Conservation (phyloP, 2,797 vertebrate species). For the Steatocranus sp. region DNA sequence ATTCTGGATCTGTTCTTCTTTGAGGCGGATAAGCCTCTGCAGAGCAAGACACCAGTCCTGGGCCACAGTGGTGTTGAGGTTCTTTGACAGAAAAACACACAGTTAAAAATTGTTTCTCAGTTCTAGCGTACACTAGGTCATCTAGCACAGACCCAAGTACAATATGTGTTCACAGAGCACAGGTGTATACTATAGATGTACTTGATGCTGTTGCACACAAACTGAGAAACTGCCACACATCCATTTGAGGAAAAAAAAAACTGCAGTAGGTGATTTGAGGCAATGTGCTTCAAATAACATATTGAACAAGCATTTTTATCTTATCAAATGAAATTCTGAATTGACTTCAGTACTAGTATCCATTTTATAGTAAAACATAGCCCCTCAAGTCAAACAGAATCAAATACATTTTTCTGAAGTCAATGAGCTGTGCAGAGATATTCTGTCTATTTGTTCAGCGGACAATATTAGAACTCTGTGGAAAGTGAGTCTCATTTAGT, state of each 20-base stretch:
- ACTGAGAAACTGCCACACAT: neutral
- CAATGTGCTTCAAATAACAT: neutral
- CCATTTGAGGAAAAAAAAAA: neutral
- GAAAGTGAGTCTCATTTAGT: slow-evolving; percentile 49
- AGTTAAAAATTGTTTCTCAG: slow-evolving; percentile 16
- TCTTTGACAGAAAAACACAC: slow-evolving; percentile 71
- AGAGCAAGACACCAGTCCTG: slow-evolving; percentile 96
- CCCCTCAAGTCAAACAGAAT: slow-evolving; percentile 58
- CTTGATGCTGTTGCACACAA: neutral
- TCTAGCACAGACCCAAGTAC: neutral
- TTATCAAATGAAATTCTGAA: slow-evolving; percentile 11
- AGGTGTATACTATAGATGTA: neutral
- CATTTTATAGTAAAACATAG: slow-evolving; percentile 20
- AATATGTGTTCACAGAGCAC: neutral
- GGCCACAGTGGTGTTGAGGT: slow-evolving; percentile 92
- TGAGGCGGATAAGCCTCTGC: slow-evolving; percentile 92
- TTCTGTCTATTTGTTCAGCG: slow-evolving; percentile 43
- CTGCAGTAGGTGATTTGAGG: neutral
- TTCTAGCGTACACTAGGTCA: neutral
- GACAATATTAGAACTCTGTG: slow-evolving; percentile 37
- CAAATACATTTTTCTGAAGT: slow-evolving; percentile 60
- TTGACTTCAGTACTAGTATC: slow-evolving; percentile 14
- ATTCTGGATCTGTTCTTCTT: slow-evolving; percentile 94
- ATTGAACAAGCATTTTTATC: neutral
- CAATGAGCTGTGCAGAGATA: slow-evolving; percentile 48